Base-by-base conservation (phyloP, 2,797 vertebrate genomes). In the Neosilurus mollespiculum region DNA sequence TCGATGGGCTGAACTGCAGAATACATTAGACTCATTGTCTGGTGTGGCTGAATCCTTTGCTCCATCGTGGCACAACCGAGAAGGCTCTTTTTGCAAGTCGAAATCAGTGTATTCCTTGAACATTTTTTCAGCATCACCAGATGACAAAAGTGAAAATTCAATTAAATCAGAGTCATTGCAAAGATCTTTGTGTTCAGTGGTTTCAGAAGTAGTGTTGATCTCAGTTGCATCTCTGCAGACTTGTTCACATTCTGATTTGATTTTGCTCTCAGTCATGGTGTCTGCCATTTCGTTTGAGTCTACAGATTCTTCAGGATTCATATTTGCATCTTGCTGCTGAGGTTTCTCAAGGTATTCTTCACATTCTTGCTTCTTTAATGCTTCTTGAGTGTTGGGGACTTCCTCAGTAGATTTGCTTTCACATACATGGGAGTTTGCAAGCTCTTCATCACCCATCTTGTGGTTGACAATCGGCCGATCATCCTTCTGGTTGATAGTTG, bases 81-180 rank as follows among this genome's bases (percentile, higher is more conserved):
- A 11, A 43, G 51, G 34, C 12, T 34, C 22, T 5, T 26, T 59
- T 54, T 80, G 62, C 1, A 15, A 20, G 14, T 58, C 1, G 18
- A 20, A 59, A 37, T 61, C 30, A 78, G 66, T 26, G 65, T 75
- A 34, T 69, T 70, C 54, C 0, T 78, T 85, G 56, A 82, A 87
- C 58, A 85, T 43, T 0, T 3, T 53, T 37, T 20, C 51, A 43
- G 80, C 84, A 43, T 85, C 84, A 72, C 84, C 82, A 43, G 70
- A 58, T 6, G 82, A 73, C 18, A 84, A n/a, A 26, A 87, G 24
- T 10, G 70, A 61, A 14, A 85, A 1, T 43, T 51, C 64, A n/a
- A 87, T 78, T 30, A 61, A 30, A 8, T 75, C 11, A n/a, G 64
- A 59, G n/a, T 85, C 81, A 80, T 43, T 16, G 16, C 64, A 82